Evolutionary conservation across 2,113 vertebrate genomes (phyloP).

Genomic region (Prinia subflava): DNA sequence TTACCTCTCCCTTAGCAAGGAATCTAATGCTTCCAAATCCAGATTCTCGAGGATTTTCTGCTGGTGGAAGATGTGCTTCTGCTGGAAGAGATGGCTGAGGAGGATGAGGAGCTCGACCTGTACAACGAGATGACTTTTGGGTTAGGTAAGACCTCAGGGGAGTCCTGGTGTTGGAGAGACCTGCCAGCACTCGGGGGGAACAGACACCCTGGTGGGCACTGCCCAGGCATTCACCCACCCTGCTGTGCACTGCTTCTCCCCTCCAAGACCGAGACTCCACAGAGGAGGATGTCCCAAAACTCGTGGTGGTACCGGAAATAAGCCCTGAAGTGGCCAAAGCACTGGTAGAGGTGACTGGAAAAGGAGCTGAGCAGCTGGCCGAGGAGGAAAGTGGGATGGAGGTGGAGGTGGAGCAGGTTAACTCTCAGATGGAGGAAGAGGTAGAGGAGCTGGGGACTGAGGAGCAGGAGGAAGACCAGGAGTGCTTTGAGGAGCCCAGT

Average conservation of each 20-base stretch:
- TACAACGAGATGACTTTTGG: constrained; percentile 89
- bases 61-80: constrained; percentile 73
- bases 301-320: neutral
- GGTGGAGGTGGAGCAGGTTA: neutral
- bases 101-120: constrained; percentile 84
- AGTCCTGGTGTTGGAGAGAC: neutral
- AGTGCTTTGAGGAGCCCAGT: neutral
- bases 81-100: constrained; percentile 82
- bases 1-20: neutral
- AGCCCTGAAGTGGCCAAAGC: neutral
- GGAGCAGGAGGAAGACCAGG: constrained; percentile 34
- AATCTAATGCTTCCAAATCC: neutral
- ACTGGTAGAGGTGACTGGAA: neutral
- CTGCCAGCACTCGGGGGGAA: neutral
- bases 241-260: fast-evolving
- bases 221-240: neutral
- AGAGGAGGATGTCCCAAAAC: neutral
- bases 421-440: constrained; percentile 8
- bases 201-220: neutral
- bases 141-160: constrained; percentile 52
- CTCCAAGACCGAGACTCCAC: constrained; percentile 2
- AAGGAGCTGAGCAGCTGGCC: neutral
- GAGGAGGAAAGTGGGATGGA: neutral
- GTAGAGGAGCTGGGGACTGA: neutral
- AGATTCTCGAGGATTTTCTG: constrained; percentile 78